phyloP scores from a whole-genome alignment of 1,140 invertebrate species.

The Heterodera schachtii region DNA sequence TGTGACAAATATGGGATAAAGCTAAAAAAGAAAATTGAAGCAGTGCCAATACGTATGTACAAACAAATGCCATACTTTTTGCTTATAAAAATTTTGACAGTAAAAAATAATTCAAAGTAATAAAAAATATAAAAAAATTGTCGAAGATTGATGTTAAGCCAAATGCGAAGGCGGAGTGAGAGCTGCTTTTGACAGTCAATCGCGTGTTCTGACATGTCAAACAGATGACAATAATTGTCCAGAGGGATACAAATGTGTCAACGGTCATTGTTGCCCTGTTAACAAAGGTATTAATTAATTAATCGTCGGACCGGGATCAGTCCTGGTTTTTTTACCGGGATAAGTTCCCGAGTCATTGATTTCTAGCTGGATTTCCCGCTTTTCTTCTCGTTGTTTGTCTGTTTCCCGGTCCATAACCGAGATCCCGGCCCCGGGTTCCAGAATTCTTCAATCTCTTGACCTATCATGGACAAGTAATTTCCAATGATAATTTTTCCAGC shows the following conservation, averaged over 20 bases:
- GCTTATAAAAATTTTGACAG: too few species aligned
- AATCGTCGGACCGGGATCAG: background rate
- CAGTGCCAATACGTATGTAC: slow-evolving; percentile 47
- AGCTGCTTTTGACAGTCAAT: slow-evolving; percentile 53
- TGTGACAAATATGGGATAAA: slow-evolving; percentile 37
- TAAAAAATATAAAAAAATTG: slow-evolving; percentile 1
- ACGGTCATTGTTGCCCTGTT: slow-evolving; percentile 54
- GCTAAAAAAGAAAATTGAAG: background rate
- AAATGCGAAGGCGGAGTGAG: slow-evolving; percentile 59
- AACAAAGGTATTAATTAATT: slow-evolving; percentile 50
- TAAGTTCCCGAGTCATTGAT: background rate
- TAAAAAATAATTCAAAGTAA: too few species aligned
- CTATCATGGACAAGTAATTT: too few species aligned
- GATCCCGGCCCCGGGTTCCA: too few species aligned
- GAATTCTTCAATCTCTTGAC: too few species aligned
- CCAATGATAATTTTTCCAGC: too few species aligned
- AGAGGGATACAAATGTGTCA: slow-evolving; percentile 50
- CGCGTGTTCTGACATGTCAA: slow-evolving; percentile 40
- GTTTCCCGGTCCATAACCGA: too few species aligned
- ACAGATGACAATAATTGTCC: slow-evolving; percentile 47
- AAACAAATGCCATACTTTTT: background rate
- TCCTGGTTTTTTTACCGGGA: background rate
- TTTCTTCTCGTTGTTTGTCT: too few species aligned
- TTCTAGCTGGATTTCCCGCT: too few species aligned
- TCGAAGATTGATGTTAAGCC: slow-evolving; percentile 33